Evolutionary conservation across 2,113 vertebrate genomes (phyloP).

Genomic region (Nycticorax nycticorax): DNA sequence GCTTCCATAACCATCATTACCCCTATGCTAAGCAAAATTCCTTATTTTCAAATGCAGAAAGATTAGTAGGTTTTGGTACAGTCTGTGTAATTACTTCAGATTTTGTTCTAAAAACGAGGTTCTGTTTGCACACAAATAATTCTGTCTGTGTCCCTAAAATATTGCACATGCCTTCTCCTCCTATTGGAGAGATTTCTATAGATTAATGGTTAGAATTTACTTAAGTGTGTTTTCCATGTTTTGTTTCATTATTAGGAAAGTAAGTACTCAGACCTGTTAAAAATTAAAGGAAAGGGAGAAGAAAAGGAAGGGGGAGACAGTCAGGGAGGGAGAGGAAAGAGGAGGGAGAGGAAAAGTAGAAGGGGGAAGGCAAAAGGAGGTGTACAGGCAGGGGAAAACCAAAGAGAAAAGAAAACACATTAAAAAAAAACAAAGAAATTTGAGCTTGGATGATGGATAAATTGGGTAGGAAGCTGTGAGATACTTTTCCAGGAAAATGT

Average conservation of each 20-base stretch:
- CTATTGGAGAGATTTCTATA: neutral
- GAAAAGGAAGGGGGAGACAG: neutral
- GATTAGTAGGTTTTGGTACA: neutral
- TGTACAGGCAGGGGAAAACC: neutral
- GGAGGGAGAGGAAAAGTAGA: neutral
- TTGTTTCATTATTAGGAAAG: neutral
- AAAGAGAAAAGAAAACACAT: neutral
- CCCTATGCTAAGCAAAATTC: neutral
- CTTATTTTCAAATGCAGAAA: neutral
- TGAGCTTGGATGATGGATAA: neutral
- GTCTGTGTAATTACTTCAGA: neutral
- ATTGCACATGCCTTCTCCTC: fast-evolving
- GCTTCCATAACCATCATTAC: neutral
- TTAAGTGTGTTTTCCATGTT: neutral
- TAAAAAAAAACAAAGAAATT: neutral
- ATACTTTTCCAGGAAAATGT: constrained; percentile 36
- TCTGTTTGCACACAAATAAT: neutral
- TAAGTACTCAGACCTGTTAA: neutral
- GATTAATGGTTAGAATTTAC: neutral
- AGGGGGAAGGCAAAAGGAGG: neutral
- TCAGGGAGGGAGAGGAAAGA: neutral
- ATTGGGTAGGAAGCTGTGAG: constrained; percentile 12
- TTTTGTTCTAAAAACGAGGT: neutral
- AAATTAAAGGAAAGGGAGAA: neutral
- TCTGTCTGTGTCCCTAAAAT: neutral